Base-by-base conservation (phyloP, 2,797 vertebrate genomes). In the Simalia tracyae region DNA sequence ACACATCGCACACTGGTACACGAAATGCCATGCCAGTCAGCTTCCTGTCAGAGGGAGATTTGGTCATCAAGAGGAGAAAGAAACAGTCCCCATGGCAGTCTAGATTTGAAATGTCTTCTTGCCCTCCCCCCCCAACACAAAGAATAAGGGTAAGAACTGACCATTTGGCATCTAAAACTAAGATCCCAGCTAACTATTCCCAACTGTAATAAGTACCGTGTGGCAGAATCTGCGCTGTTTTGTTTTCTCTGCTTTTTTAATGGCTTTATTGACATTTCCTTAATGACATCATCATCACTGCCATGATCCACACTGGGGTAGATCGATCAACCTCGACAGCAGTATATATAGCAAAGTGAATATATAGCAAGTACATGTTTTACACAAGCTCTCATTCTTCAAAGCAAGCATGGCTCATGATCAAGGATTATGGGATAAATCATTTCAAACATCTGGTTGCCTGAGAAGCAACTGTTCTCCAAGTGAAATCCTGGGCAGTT, bases 11-110 rank as follows among this genome's bases (percentile, higher is more conserved):
- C 42, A 98, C 98, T 8, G 98, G 98, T 91, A 99, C 98, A 93
- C 98, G 97, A 98, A 99, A 99, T 0, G 98, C 98, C 98, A 99
- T 99, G 93, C 98, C 98, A 0, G 98, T 99, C 96, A 99, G 96
- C 97, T 98, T 99, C 86, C 98, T 99, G 91, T 28, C n/a, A 6
- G n/a, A 63, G 91, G 0, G 15, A 61, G 61, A 2, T 19, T 31
- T 11, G 50, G 59, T 84, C 56, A 22, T 17, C 89, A 90, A 85
- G 26, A 46, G 56, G 57, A 50, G 22, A 36, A 54, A 24, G 68
- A 10, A 81, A 31, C 6, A 5, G 24, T 68, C 11, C 31, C 57
- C 22, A 72, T 22, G 17, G 36, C 36, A 0, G 19, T 76, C 19
- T 46, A 24, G 72, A 46, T 10, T 76, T 42, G 36, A 24, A 76